A percentile compares a stretch with the other conserved stretches of the same genome.
These are phyloP conservation scores for Dryoscopus gambensis DNA, from an alignment of 2,113 vertebrate genomes.

Conservation along the genomic window DNA sequence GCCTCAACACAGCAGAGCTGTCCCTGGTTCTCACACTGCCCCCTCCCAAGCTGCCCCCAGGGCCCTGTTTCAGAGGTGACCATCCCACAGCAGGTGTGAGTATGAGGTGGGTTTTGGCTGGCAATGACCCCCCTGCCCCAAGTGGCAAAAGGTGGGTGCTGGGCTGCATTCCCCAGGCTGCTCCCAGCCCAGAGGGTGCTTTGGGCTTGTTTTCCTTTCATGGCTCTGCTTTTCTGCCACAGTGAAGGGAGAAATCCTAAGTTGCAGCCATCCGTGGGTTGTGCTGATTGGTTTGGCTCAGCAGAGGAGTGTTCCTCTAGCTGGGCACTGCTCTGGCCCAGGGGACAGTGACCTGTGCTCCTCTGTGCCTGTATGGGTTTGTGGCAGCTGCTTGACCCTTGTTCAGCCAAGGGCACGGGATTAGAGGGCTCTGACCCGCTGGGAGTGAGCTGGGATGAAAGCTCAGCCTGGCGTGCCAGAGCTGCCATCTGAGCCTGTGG, in stretches of 20 bases:
- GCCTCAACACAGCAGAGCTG: fast-evolving
- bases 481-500: not conserved
- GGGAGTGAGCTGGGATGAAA: not conserved
- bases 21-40: not conserved
- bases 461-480: not conserved
- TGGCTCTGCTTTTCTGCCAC: not conserved
- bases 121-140: fast-evolving
- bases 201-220: not conserved
- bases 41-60: not conserved
- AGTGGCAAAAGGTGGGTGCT: not conserved
- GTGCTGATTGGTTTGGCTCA: not conserved
- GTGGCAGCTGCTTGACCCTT: not conserved
- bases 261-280: not conserved
- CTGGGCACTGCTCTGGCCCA: not conserved
- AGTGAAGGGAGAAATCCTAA: not conserved
- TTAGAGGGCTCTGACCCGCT: not conserved
- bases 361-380: fast-evolving
- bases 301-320: fast-evolving
- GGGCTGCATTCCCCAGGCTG: not conserved
- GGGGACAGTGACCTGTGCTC: not conserved
- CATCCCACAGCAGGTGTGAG: fast-evolving
- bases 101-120: not conserved
- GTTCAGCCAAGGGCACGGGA: not conserved
- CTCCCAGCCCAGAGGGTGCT: not conserved
- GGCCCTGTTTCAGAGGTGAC: not conserved